phyloP scores from a whole-genome alignment of 1,140 invertebrate species.

The Lineus longissimus region DNA sequence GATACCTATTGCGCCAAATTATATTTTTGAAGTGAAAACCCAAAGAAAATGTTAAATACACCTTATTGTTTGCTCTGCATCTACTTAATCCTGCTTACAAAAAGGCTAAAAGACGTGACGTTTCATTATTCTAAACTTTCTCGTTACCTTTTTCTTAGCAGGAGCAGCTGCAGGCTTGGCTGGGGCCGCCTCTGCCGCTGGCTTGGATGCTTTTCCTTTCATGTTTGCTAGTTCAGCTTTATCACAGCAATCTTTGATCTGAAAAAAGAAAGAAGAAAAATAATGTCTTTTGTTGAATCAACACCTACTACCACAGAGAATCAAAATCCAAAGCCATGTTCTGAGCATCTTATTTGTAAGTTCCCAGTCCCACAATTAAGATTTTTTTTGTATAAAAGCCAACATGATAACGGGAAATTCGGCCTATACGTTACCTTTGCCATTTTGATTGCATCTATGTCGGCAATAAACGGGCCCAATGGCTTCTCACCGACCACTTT shows the following conservation, averaged over 20 bases:
- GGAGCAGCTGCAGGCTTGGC: slow-evolving; percentile 35
- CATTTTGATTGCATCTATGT: slow-evolving; percentile 85
- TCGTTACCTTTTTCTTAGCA: slow-evolving; percentile 15
- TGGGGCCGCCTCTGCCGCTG: slow-evolving; percentile 32
- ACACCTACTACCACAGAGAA: not conserved
- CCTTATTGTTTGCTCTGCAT: too few species aligned
- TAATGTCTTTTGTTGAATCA: not conserved
- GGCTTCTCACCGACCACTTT: slow-evolving; percentile 91
- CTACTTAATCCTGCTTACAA: too few species aligned
- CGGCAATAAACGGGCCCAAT: slow-evolving; percentile 77
- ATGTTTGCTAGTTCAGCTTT: slow-evolving; percentile 78
- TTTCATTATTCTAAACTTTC: too few species aligned
- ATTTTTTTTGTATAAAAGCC: too few species aligned
- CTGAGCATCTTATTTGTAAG: too few species aligned
- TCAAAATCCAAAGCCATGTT: not conserved
- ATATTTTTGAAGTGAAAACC: too few species aligned
- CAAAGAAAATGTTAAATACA: too few species aligned
- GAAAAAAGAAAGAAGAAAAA: slow-evolving; percentile 12
- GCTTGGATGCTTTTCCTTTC: slow-evolving; percentile 50
- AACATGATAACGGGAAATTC: too few species aligned
- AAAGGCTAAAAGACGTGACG: too few species aligned
- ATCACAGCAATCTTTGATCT: slow-evolving; percentile 89
- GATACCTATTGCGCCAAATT: too few species aligned
- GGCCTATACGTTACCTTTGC: slow-evolving; percentile 79
- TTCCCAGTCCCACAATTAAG: too few species aligned